phyloP scores from a whole-genome alignment of 2,888 invertebrate species.

The Latheticus oryzae region DNA sequence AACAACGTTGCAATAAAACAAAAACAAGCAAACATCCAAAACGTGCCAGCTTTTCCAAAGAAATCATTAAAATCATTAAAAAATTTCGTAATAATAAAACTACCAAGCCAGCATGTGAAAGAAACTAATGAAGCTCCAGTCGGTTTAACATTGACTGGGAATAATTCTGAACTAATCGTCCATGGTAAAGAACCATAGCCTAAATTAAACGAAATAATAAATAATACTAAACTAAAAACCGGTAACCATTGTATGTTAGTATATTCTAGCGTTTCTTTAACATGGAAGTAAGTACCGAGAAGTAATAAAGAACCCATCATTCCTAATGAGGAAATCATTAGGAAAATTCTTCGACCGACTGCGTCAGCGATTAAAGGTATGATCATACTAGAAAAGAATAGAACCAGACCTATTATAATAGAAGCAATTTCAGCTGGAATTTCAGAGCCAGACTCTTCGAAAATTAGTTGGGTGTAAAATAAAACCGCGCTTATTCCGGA shows the following conservation, averaged over 20 bases:
- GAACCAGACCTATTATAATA: slow-evolving; percentile 80
- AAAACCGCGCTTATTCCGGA: slow-evolving; percentile 82
- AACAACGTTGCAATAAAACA: slow-evolving; percentile 75
- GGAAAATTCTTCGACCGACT: slow-evolving; percentile 76
- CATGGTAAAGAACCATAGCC: slow-evolving; percentile 76
- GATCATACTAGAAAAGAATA: slow-evolving; percentile 76
- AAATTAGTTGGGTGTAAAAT: slow-evolving; percentile 79
- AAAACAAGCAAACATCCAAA: slow-evolving; percentile 76
- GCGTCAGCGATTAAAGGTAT: slow-evolving; percentile 82
- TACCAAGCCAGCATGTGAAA: slow-evolving; percentile 79
- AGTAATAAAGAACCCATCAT: slow-evolving; percentile 67
- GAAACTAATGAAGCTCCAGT: slow-evolving; percentile 80
- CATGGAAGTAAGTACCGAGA: slow-evolving; percentile 72
- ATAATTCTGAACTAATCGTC: slow-evolving; percentile 80
- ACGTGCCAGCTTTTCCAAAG: slow-evolving; percentile 75
- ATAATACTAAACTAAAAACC: slow-evolving; percentile 69
- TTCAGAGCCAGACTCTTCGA: slow-evolving; percentile 71
- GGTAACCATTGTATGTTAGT: slow-evolving; percentile 50
- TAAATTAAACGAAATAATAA: slow-evolving; percentile 75
- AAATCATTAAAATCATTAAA: slow-evolving; percentile 71
- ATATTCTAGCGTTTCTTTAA: slow-evolving; percentile 62
- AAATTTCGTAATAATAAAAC: slow-evolving; percentile 81
- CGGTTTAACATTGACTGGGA: slow-evolving; percentile 81
- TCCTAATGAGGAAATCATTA: slow-evolving; percentile 75
- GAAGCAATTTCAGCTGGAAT: slow-evolving; percentile 74